A percentile compares a stretch with the other conserved stretches of the same genome.
These are phyloP conservation scores for Aleiodes leptofemur DNA, from an alignment of 2,888 invertebrate genomes.

Conservation along the genomic window DNA sequence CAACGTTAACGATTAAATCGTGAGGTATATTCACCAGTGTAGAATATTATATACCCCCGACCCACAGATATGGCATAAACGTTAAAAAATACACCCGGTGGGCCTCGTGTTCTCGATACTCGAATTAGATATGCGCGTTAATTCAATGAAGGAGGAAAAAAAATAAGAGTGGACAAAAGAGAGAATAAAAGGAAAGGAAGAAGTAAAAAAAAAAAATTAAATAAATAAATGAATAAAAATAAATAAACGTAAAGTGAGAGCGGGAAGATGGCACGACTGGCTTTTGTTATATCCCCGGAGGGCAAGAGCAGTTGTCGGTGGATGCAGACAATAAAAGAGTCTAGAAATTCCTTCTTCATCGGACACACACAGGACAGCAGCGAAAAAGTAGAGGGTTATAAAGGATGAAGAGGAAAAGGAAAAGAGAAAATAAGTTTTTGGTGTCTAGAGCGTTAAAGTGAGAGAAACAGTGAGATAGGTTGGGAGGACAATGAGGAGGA, in stretches of 20 bases:
- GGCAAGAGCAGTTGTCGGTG: slow-evolving; percentile 32
- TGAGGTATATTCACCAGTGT: slow-evolving; percentile 13
- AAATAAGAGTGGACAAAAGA: neutral
- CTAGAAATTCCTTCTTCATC: slow-evolving; percentile 54
- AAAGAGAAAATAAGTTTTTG: slow-evolving; percentile 25
- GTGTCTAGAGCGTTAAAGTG: slow-evolving; percentile 30
- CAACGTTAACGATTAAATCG: slow-evolving; percentile 37
- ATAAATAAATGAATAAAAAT: slow-evolving; percentile 40
- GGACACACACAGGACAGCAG: slow-evolving; percentile 48
- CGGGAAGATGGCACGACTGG: slow-evolving; percentile 36
- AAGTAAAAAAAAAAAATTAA: slow-evolving; percentile 25
- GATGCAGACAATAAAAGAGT: slow-evolving; percentile 47
- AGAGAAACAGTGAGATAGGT: slow-evolving; percentile 42
- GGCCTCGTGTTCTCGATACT: slow-evolving; percentile 35
- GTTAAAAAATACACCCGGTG: slow-evolving; percentile 32
- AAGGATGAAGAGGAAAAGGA: slow-evolving; percentile 40
- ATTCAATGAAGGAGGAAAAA: slow-evolving; percentile 33
- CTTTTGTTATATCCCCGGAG: slow-evolving; percentile 39
- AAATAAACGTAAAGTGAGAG: slow-evolving; percentile 49
- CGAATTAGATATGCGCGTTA: slow-evolving; percentile 43
- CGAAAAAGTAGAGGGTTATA: slow-evolving; percentile 28
- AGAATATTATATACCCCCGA: slow-evolving; percentile 32
- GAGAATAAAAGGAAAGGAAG: slow-evolving; percentile 8
- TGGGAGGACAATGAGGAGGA: slow-evolving; percentile 46
- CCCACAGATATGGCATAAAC: slow-evolving; percentile 41